Conservation (phyloP, 2,888 invertebrate species). For the Halictus ligatus region DNA sequence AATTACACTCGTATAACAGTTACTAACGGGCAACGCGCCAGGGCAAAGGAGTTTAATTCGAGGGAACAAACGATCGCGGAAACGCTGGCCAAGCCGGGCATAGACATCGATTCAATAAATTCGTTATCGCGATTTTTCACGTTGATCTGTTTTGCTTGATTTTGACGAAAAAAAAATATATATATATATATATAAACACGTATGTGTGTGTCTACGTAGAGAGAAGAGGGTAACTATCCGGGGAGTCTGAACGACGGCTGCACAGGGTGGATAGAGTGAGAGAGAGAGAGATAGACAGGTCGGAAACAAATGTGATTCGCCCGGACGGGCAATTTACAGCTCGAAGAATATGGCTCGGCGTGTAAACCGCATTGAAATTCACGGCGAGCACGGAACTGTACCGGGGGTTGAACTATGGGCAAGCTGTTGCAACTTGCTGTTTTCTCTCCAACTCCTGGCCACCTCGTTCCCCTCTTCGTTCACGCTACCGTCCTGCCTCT, state of each 20-base stretch:
- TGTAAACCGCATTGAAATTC: slow-evolving; percentile 79
- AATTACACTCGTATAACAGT: slow-evolving; percentile 43
- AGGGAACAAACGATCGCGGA: background rate
- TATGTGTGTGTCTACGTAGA: too few relatives aligned
- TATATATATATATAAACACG: background rate
- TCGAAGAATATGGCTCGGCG: slow-evolving; percentile 71
- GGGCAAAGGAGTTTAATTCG: background rate
- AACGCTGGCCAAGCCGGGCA: background rate
- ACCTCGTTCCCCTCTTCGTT: slow-evolving; percentile 49
- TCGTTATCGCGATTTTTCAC: slow-evolving; percentile 26
- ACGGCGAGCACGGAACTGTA: slow-evolving; percentile 76
- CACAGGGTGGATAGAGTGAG: slow-evolving; percentile 39
- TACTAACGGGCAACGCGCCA: background rate
- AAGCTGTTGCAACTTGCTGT: slow-evolving; percentile 80
- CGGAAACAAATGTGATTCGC: slow-evolving; percentile 72
- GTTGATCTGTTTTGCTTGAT: background rate
- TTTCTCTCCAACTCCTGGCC: slow-evolving; percentile 65
- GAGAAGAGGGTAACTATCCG: background rate
- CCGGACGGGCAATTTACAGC: slow-evolving; percentile 71
- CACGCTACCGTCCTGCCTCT: slow-evolving; percentile 46
- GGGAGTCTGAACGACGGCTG: slow-evolving; percentile 32
- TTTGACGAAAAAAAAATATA: background rate
- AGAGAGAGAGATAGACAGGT: slow-evolving; percentile 56
- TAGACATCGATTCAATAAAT: slow-evolving; percentile 26
- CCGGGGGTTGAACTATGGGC: slow-evolving; percentile 79